Base-by-base conservation (phyloP, 2,888 invertebrate species). In the Tipula lateralis region DNA sequence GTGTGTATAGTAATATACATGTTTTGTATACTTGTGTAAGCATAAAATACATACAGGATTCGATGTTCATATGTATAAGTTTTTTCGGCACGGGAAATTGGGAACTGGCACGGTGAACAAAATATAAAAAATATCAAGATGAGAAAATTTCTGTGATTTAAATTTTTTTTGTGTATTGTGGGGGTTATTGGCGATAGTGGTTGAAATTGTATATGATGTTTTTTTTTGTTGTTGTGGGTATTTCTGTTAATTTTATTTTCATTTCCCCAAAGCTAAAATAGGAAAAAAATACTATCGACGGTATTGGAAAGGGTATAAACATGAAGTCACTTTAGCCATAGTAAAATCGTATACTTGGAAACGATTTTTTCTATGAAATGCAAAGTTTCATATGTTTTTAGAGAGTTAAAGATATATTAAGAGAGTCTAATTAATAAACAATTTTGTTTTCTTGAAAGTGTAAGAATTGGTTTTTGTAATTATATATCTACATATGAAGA, bases 181-280 rank as follows among this genome's bases (percentile, higher is more conserved):
- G 66, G 66, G 19, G 66, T 66, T 66, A 66, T 66, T 66, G 66
- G 66, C 66, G 66, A 66, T 66, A 66, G 66, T 66, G 66, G 66
- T 66, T 66, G 66, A 66, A 24, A 66, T 66, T 66, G 24, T 66
- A 9, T 66, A 66, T 24, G 66, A 66, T 66, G 50, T 24, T 66
- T 66, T 66, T 66, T 24, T 66, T 7, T 66, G 66, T 12, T 66
- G 66, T 66, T 24, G 24, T 66, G 24, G 19, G 9, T 66, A 9
- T 66, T 66, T 66, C 66, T 66, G 66, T 66, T 66, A 66, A 66
- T 66, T 66, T 66, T 66, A 24, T 66, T 66, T 66, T 66, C 24
- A 66, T 66, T 66, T 66, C 66, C 66, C 66, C 66, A 66, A 66
- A 66, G 66, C 66, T 19, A 66, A 66, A 66, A 66, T 24, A 66